Conservation (phyloP, 2,888 invertebrate species). For the Coenonympha glycerion region DNA sequence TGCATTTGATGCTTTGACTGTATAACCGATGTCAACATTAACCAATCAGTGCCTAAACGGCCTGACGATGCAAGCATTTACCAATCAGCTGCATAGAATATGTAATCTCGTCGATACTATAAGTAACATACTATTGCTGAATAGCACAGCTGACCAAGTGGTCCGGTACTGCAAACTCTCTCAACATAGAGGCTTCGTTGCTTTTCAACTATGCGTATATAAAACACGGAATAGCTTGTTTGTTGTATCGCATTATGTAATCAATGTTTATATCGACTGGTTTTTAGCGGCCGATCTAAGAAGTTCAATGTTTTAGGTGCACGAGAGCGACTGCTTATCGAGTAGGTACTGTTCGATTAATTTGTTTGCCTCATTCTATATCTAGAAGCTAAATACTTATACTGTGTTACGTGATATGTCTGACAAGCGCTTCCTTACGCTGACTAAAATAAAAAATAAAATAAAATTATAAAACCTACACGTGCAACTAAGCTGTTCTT, state of each 20-base stretch:
- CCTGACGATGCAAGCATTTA: no score
- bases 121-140: no score
- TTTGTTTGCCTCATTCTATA: neutral
- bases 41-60: no score
- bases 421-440: neutral
- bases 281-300: neutral
- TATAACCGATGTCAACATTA: no score
- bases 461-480: neutral
- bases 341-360: no score
- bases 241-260: slow-evolving; percentile 8
- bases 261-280: slow-evolving; percentile 2
- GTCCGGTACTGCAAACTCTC: neutral
- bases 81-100: neutral
- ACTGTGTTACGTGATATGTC: neutral
- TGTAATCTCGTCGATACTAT: neutral
- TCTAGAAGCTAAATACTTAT: neutral
- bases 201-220: neutral
- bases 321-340: neutral
- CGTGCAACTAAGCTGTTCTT: neutral
- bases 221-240: slow-evolving; percentile 2
- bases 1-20: no score
- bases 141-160: neutral
- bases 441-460: no score
- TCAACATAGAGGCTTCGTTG: neutral
- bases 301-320: slow-evolving; percentile 8